Evolutionary conservation across 1,140 invertebrate genomes (phyloP).

Genomic region (Myzus persicae): DNA sequence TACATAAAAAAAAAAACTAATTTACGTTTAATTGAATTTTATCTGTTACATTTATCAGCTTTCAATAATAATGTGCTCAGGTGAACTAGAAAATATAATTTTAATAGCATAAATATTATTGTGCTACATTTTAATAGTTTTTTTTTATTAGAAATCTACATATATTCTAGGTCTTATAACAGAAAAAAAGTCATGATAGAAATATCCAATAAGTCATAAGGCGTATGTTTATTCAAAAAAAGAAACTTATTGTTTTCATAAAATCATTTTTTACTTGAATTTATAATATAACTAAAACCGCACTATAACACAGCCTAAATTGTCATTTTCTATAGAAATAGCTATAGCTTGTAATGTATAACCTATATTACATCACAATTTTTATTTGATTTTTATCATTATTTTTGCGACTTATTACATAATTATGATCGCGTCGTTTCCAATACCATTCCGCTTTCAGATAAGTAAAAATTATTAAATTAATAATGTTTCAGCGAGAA

Average conservation of each 20-base stretch:
- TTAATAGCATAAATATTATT: neutral
- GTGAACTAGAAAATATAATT: neutral
- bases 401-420: neutral
- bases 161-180: neutral
- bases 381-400: conserved; percentile 1
- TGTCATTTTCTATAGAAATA: neutral
- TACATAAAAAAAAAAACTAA: neutral
- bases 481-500: neutral
- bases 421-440: neutral
- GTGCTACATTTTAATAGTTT: neutral
- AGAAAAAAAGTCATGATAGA: neutral
- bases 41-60: neutral
- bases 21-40: conserved; percentile 30
- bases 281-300: neutral
- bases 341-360: neutral
- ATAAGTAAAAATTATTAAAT: neutral
- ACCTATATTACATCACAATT: neutral
- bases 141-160: neutral
- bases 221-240: neutral
- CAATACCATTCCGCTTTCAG: neutral
- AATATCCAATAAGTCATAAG: neutral
- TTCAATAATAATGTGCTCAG: neutral
- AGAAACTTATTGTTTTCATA: neutral
- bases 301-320: neutral
- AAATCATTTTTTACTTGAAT: neutral